Evolutionary conservation across 2,797 vertebrate species (phyloP), one percentile per base, ranked within the genome.

Genomic region (Hipposideros larvatus): DNA sequence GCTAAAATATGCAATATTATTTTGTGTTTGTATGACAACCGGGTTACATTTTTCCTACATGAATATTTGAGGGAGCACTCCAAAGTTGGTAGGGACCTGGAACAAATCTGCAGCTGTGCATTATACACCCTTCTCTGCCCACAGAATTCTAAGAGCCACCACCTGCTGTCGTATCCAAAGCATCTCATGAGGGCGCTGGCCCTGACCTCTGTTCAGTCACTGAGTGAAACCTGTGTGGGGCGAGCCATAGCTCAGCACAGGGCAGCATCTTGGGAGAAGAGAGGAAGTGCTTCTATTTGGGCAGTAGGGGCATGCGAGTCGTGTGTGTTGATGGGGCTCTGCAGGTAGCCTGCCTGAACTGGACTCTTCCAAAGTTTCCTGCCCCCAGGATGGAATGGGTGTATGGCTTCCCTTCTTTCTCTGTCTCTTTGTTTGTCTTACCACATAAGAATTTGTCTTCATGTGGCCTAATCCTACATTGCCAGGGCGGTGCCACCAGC

Each of bases 381-480:
- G 34, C 28, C n/a, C 55, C 21, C 59, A 48, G 65, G 48, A 16
- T n/a, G 37, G 31, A 37, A 53, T 43, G 57, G 11, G 3, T 74
- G 43, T 28, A 26, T 71, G 70, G 26, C 86, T 91, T 78, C 51
- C 66, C 34, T 93, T 80, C n/a, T 16, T 80, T 84, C 34, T 91
- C 16, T 84, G 41, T 86, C 78, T 85, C 80, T 31, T 77, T 70
- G 31, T 71, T 96, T 79, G 77, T 19, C 21, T 88, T 43, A 68
- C 51, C 43, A n/a, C 46, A 14, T 14, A 43, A 34, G 57, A 41
- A 34, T 83, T 89, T n/a, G n/a, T 37, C 43, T 75, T 59, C 14
- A 1, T 26, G 8, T 37, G 59, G n/a, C 55, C 78, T 89, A 41
- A 34, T 26, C 13, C 11, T 85, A 28, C 11, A n/a, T 48, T 85